Conservation (phyloP, 2,113 vertebrate species). For the Daboia siamensis region DNA sequence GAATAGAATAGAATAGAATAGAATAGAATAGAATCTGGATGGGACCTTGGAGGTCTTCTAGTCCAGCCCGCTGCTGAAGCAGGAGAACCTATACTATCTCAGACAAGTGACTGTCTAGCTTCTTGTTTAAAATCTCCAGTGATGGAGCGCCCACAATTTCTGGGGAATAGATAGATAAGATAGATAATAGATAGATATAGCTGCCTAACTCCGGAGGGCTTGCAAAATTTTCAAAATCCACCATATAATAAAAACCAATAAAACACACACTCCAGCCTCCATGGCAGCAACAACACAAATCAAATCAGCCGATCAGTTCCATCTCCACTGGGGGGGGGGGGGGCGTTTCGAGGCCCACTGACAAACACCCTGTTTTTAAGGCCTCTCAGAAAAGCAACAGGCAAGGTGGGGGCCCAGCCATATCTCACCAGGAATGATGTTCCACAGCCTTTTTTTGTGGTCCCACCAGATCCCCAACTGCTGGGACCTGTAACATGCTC, state of each 20-base stretch:
- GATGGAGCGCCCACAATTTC: too few relatives aligned
- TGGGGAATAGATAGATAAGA: too few relatives aligned
- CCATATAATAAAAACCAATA: not conserved
- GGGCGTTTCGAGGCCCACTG: not conserved
- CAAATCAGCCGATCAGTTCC: not conserved
- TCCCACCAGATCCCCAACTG: not conserved
- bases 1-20: too few relatives aligned
- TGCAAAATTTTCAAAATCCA: not conserved
- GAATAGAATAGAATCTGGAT: too few relatives aligned
- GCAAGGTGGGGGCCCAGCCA: not conserved
- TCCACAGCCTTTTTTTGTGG: not conserved
- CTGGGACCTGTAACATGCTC: not conserved
- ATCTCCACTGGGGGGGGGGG: not conserved
- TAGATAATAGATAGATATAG: not conserved
- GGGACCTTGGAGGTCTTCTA: too few relatives aligned
- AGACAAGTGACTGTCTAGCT: too few relatives aligned
- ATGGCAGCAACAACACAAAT: not conserved
- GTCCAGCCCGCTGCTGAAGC: too few relatives aligned
- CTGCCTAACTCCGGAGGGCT: not conserved
- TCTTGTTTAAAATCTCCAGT: too few relatives aligned
- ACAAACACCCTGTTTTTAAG: not conserved
- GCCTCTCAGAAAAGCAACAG: not conserved
- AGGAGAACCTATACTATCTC: too few relatives aligned
- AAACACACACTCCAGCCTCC: not conserved
- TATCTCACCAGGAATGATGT: not conserved